Evolutionary conservation across 2,888 invertebrate genomes (phyloP), one percentile per base, ranked within the genome.

Genomic region (Drosophila percnosoma): DNA sequence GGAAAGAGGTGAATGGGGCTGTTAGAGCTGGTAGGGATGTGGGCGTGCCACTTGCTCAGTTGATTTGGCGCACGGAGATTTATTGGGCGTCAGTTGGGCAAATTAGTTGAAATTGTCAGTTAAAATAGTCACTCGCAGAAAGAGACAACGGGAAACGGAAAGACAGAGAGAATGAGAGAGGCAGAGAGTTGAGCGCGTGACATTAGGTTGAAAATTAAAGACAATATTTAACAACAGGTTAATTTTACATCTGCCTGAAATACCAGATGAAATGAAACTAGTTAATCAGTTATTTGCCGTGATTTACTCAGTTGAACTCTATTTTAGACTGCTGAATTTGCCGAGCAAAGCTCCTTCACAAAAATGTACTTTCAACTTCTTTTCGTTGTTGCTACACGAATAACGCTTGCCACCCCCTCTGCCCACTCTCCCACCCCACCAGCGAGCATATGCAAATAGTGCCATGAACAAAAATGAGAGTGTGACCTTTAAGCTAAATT

Each of bases 31-130:
- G n/a, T 10, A 34, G 34, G 24, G n/a, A 3, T 34, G 55, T 31
- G 63, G 81, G 89, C 72, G 80, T 76, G 75, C 53, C 57, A 58
- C 57, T 76, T 68, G 89, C 66, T 55, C 72, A 83, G 89, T 84
- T 90, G 89, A 90, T 90, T 86, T 86, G 85, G 90, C 73, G 60
- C 87, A 75, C 76, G 57, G 72, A 90, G 89, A 90, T 90, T 87
- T 87, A 87, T 87, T 87, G 87, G 87, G 86, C 91, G 87, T 90
- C 89, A 73, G 75, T 87, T 66, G 88, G 68, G 87, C 89, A 87
- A 87, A 87, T 87, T 87, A 90, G 90, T 88, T 73, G 80, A 82
- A 90, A 90, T 90, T 90, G 87, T 89, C 88, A 82, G 78, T 78
- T 82, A n/a, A 84, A 78, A 75, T 59, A 69, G 76, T 75, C 80